Evolutionary conservation across 2,797 vertebrate species (phyloP), one percentile per base, ranked within the genome.

Genomic region (Balearica regulorum): DNA sequence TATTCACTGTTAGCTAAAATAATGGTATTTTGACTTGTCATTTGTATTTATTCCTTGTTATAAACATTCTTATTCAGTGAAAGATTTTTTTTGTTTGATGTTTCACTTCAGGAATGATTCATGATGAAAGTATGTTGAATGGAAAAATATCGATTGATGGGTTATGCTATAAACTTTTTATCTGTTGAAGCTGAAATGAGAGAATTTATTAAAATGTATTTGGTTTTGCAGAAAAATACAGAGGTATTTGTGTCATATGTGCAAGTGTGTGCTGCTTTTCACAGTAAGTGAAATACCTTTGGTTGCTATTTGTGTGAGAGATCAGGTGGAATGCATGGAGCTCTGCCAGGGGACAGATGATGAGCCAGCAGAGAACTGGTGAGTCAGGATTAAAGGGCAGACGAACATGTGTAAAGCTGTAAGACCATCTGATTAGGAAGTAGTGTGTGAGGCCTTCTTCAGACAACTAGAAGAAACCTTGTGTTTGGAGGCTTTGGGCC

Each of bases 231-330:
- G n/a, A 88, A 35, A 1, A 69, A 19, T 24, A 11, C 12, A 53
- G 44, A 64, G 13, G 3, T 21, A 12, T 72, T 68, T 53, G 5
- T 84, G 43, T 64, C 58, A 14, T 10, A 2, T 46, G 3, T 16
- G 10, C 19, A 21, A n/a, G 5, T 24, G 7, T 25, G 10, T 0
- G 0, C 10, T 61, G 12, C 7, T 75, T 78, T 92, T 89, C 43
- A 39, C 20, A 69, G 37, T 28, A 76, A 76, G 3, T 37, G 9
- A 73, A 65, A 71, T 31, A 39, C 4, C 24, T 90, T 60, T 76
- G 4, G 9, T 65, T 83, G 18, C 15, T 43, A 5, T 37, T 91
- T 53, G 9, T n/a, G 2, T 41, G 25, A 72, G 31, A 48, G 18
- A 41, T 26, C 16, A 72, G 5, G 16, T 68, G 44, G 44, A 82